phyloP scores from a whole-genome alignment of 2,797 vertebrate genomes.

The Ctenochaetus hawaiiensis region DNA sequence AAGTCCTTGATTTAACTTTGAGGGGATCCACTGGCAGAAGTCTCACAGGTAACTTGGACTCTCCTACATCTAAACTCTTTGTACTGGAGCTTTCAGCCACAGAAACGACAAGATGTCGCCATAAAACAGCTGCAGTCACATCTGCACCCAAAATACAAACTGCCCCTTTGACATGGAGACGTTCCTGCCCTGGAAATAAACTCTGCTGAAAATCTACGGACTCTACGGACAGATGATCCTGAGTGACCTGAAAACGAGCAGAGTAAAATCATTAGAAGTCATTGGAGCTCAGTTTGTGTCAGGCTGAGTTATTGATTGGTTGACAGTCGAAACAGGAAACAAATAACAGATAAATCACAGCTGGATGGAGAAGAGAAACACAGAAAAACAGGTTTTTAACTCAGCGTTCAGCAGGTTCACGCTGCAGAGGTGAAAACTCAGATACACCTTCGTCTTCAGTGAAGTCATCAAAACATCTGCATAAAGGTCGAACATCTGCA shows the following conservation, averaged over 20 bases:
- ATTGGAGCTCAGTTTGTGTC: constrained; percentile 3
- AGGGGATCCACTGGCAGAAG: no score
- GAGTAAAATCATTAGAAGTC: constrained; percentile 26
- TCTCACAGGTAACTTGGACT: no score
- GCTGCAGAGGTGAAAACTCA: neutral
- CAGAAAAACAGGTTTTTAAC: no score
- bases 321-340: constrained; percentile 21
- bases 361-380: neutral
- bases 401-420: no score
- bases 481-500: no score
- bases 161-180: no score
- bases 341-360: neutral
- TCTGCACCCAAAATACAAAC: neutral
- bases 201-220: neutral
- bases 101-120: no score
- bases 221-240: neutral
- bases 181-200: neutral
- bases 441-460: neutral
- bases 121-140: neutral
- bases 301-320: constrained; percentile 2
- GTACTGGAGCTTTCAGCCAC: no score
- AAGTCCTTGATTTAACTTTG: no score
- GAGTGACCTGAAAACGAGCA: constrained; percentile 26
- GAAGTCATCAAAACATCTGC: neutral
- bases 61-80: no score